A percentile compares a stretch with the other conserved stretches of the same genome.
These are phyloP conservation scores for Gambusia yucatana DNA, from an alignment of 2,797 vertebrate species.

Conservation along the genomic window DNA sequence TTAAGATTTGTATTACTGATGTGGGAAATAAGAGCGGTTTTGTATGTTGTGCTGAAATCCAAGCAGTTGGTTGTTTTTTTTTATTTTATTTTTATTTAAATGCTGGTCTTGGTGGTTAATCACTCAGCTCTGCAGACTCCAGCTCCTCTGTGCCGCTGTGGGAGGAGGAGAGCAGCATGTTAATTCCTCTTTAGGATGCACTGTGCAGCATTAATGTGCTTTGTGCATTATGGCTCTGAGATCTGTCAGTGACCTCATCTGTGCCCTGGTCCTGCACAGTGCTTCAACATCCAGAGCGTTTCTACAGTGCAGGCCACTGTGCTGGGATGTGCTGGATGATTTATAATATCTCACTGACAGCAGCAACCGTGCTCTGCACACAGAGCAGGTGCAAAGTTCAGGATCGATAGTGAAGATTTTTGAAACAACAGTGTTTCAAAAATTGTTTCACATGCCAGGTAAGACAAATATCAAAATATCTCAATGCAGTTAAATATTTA, in stretches of 20 bases:
- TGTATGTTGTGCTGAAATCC: not conserved
- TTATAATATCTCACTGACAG: not conserved
- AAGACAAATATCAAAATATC: not conserved
- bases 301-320: constrained; percentile 3
- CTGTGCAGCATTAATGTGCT: constrained; percentile 29
- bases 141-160: constrained; percentile 6
- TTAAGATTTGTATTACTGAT: not conserved
- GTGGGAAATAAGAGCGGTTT: not conserved
- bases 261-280: constrained; percentile 14
- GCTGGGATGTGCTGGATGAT: constrained; percentile 5
- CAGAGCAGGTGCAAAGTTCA: not conserved
- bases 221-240: constrained; percentile 26
- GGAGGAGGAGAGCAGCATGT: constrained; percentile 21
- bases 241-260: constrained; percentile 33
- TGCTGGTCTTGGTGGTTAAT: constrained; percentile 22
- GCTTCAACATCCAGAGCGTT: constrained; percentile 9
- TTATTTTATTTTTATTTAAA: not conserved
- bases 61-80: not conserved
- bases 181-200: constrained; percentile 44
- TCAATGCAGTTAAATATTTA: not conserved
- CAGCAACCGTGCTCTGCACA: not conserved
- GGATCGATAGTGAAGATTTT: not conserved
- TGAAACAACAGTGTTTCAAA: not conserved
- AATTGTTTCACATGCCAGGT: not conserved
- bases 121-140: constrained; percentile 20